Conservation (phyloP, 2,888 invertebrate species). For the Orthosia gracilis region DNA sequence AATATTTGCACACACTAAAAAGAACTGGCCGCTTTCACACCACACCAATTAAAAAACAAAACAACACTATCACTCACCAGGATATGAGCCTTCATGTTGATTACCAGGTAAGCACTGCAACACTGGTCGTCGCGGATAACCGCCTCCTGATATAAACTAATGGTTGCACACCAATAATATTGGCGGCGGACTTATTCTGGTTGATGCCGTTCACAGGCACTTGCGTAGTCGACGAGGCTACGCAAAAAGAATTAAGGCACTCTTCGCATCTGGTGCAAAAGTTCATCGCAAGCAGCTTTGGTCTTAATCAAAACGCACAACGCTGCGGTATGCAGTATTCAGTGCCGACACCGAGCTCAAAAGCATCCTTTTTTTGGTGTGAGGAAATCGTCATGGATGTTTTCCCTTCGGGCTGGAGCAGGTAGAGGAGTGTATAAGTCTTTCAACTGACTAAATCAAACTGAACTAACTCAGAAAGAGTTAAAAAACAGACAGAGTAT, state of each 20-base stretch:
- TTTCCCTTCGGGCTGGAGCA: no score
- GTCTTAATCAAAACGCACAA: no score
- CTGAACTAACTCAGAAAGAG: no score
- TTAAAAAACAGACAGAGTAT: no score
- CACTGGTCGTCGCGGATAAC: constrained; percentile 55
- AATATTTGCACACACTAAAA: background rate
- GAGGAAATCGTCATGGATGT: background rate
- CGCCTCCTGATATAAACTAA: constrained; percentile 68
- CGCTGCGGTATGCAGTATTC: no score
- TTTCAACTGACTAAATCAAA: no score
- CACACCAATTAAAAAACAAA: background rate
- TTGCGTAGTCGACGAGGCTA: background rate
- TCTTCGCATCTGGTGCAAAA: no score
- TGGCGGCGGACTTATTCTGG: constrained; percentile 74
- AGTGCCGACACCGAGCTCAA: no score
- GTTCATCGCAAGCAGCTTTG: no score
- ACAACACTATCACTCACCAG: constrained; percentile 75
- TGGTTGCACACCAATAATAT: constrained; percentile 66
- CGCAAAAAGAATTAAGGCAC: background rate
- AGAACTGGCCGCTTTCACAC: constrained; percentile 2
- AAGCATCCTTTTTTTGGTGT: background rate
- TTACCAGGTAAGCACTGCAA: constrained; percentile 58
- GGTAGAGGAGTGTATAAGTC: no score
- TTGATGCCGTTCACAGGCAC: background rate
- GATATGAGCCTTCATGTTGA: constrained; percentile 72